Evolutionary conservation across 2,888 invertebrate species (phyloP), one percentile per base, ranked within the genome.

Genomic region (Caenorhabditis sp.): DNA sequence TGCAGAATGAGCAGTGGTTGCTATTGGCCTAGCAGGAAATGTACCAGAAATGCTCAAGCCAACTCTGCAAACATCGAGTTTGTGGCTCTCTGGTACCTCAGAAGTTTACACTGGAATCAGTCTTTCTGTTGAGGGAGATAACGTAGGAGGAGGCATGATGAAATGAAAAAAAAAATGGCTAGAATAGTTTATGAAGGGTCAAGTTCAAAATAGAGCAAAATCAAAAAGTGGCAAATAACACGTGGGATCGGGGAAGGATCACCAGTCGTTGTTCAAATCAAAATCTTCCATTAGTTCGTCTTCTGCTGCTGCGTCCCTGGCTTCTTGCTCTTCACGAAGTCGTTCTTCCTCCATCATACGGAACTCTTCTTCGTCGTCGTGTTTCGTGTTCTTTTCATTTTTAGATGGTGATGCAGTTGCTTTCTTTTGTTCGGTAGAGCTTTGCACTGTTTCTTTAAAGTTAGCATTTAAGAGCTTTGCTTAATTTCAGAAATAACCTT

Each of bases 1-100:
- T 26, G 82, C 75, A 16, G 88, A 88, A 64, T 89, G 88, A 7
- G 77, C 58, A 6, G 87, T 89, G 16, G 72, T 63, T 10, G 87
- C 86, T 44, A 88, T 77, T 10, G 87, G 87, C 1, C 70, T 70
- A 12, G 66, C 49, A 7, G 61, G 28, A 38, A 87, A 80, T 12
- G 64, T 44, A 2, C 83, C 83, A 41, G 51, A 63, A n/a, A 85
- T 69, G 35, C 76, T 84, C 16, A 61, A 31, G 0, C 61, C 22
- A 7, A 84, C 61, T 68, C 84, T 82, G 68, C 1, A 54, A 54
- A 31, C 7, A 7, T 31, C 31, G 4, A 7, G 7, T 31, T 4
- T 31, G 5, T 31, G 31, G 7, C 7, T 31, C 31, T 31, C 31
- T 31, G 7, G 7, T 4, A 7, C 7, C 31, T 7, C 7, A 31